These are phyloP conservation scores for Anoura caudifer DNA, from an alignment of 2,113 vertebrate species.

Conservation along the genomic window DNA sequence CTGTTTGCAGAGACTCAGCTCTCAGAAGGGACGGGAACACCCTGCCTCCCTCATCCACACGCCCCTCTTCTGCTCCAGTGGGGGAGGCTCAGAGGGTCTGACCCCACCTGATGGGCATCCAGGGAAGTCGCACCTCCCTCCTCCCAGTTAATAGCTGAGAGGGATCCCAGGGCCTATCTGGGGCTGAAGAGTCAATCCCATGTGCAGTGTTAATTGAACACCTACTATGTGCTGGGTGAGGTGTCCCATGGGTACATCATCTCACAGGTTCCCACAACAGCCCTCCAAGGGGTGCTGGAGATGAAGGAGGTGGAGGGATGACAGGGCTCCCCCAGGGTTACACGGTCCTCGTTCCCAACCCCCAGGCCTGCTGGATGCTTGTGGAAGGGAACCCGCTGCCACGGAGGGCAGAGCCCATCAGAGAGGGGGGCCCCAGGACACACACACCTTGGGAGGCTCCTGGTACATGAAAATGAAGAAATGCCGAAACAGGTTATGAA, in stretches of 20 bases:
- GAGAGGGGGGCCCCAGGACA: neutral
- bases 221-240: neutral
- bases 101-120: neutral
- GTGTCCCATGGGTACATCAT: neutral
- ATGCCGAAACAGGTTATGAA: neutral
- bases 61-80: neutral
- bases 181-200: rapidly evolving
- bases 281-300: neutral
- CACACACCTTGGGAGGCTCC: neutral
- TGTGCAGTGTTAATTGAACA: neutral
- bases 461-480: neutral
- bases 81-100: neutral
- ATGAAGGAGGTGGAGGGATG: neutral
- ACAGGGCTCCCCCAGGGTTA: neutral
- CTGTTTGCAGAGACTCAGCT: neutral
- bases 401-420: neutral
- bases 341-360: rapidly evolving
- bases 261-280: neutral
- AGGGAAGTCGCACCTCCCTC: neutral
- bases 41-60: rapidly evolving
- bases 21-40: rapidly evolving
- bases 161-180: neutral
- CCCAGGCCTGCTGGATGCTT: neutral
- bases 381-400: neutral
- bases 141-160: neutral